Percentiles rank a stretch among this genome's conserved stretches.
These are phyloP conservation scores for Oithona nana DNA, from an alignment of 2,888 invertebrate species.

Conservation along the genomic window DNA sequence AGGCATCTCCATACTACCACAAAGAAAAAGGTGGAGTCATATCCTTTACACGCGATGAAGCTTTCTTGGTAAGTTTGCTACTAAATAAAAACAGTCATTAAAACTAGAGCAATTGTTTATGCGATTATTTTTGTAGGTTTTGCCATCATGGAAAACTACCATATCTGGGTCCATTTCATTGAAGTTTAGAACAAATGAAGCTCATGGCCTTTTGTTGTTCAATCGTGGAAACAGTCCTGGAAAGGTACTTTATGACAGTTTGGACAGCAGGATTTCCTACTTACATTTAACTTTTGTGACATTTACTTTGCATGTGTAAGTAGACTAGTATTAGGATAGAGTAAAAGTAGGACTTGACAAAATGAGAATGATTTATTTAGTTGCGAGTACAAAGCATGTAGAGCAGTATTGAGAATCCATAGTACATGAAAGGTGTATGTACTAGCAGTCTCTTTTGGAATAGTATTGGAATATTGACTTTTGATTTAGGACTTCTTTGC, in stretches of 20 bases:
- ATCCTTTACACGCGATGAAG: constrained; percentile 74
- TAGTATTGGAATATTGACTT: no score
- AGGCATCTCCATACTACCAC: constrained; percentile 1
- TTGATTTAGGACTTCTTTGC: constrained; percentile 81
- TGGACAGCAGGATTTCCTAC: no score
- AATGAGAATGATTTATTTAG: not conserved
- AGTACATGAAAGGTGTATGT: no score
- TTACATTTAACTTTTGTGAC: no score
- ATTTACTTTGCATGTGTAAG: no score
- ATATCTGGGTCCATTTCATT: constrained; percentile 70
- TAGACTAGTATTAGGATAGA: no score
- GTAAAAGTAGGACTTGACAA: no score
- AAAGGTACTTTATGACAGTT: constrained; percentile 12
- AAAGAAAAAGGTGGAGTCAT: constrained; percentile 5
- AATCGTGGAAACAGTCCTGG: constrained; percentile 42
- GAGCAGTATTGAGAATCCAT: no score
- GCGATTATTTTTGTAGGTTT: constrained; percentile 37
- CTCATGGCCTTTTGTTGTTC: constrained; percentile 79
- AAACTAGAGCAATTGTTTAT: no score
- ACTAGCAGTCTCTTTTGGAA: no score
- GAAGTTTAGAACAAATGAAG: constrained; percentile 85
- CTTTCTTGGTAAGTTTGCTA: constrained; percentile 54
- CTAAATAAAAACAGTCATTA: not conserved
- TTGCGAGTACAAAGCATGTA: no score
- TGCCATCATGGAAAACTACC: constrained; percentile 80